Evolutionary conservation across 2,113 vertebrate species (phyloP), one percentile per base, ranked within the genome.

Genomic region (Antigone vipio): DNA sequence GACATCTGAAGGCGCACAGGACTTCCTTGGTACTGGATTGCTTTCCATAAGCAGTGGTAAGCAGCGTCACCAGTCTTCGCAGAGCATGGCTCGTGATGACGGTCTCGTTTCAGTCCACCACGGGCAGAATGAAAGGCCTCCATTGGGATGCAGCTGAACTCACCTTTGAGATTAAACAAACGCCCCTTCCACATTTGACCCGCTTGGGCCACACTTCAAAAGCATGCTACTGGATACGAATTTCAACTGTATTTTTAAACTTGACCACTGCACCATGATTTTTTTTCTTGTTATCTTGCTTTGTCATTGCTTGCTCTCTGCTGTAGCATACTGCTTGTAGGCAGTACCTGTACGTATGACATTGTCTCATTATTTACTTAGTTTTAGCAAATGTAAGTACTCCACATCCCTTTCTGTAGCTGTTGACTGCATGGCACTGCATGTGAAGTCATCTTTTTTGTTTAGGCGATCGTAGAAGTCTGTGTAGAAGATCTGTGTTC

Each of bases 191-290:
- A 85, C 50, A 19, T 87, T 64, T n/a, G 85, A 90, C 60, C 88
- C 32, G 2, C 52, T 78, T 72, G 47, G 55, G 68, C 95, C 75
- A 78, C 49, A 40, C 69, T 93, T 83, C 77, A 63, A 67, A 97
- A 95, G 80, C 92, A 95, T 93, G 94, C 71, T 66, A 38, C 63
- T 58, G n/a, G 66, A 84, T 85, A 90, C 13, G 45, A 90, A 80
- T 98, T 98, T 96, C 62, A 63, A 94, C 73, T 58, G 13, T 85
- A 80, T 95, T 95, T 95, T 97, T 95, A 95, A 97, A 98, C 98
- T 98, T 98, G 98, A 98, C 98, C 98, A 98, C 98, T 98, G 97
- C 91, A 94, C 88, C 85, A 14, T 75, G 13, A 52, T 76, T 76
- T 68, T 38, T 92, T 23, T 67, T 35, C 34, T 47, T 91, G 42